Base-by-base conservation (phyloP, 2,888 invertebrate species). In the Patella caerulea region DNA sequence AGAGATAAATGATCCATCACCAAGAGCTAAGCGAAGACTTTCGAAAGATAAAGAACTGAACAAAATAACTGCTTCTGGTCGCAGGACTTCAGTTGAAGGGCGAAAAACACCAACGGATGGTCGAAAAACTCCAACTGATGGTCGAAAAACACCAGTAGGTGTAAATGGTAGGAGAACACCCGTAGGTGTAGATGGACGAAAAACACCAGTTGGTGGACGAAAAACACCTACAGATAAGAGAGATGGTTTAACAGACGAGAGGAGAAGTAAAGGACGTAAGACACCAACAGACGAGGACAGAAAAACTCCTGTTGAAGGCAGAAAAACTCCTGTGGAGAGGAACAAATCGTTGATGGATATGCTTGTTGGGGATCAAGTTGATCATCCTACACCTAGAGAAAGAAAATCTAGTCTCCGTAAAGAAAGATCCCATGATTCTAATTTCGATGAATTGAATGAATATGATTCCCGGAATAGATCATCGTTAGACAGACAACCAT, bases 101-200 rank as follows among this genome's bases (percentile, higher is more conserved):
- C 72, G 81, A 24, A 83, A 83, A 65, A 81, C 82, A 12, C 82
- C 83, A 14, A 79, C 78, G 14, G 75, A 77, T 24, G 19, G 19
- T 19, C 71, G 73, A n/a, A 70, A 74, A 55, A 19, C 56, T n/a
- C 55, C 29, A 2, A 19, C 53, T 3, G n/a, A 17, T 45, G 76
- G 81, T 65, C 59, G 79, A 17, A 79, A 81, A 77, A 77, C 82
- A 56, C 81, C 82, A 54, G 24, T 71, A 15, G 71, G 52, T 9
- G 53, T 76, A 15, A 73, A 76, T 52, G 77, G 74, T 19, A 77
- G 74, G 75, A 76, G 74, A 34, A 73, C 76, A 11, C 77, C 78
- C 3, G 73, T 70, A 65, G 76, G 74, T 4, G 73, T 76, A n/a
- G 79, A 80, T 74, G 79, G 81, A 2, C 74, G 77, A 53, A 81